Conservation (phyloP, 2,797 vertebrate species). For the Perodicticus potto region DNA sequence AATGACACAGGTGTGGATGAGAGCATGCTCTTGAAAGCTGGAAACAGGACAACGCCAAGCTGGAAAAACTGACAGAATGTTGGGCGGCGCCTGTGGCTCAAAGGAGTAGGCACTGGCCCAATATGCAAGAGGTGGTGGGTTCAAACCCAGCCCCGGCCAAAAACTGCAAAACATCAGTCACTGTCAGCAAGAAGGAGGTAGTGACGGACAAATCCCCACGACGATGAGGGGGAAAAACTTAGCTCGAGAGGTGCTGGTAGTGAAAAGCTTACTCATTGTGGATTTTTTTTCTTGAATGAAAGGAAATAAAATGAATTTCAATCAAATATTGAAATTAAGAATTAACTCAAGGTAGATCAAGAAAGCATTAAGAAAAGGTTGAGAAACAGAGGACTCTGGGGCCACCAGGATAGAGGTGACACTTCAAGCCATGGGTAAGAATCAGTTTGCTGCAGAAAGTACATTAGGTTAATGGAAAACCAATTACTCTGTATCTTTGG, state of each 20-base stretch:
- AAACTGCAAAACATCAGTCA: not conserved
- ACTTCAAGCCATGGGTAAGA: not conserved
- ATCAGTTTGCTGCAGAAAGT: not conserved
- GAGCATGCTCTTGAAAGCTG: fast-evolving
- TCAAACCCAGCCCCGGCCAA: no score
- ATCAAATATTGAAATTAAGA: not conserved
- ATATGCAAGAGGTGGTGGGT: no score
- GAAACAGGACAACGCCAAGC: not conserved
- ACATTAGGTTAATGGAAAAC: not conserved
- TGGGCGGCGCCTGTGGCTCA: no score
- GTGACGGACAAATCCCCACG: fast-evolving
- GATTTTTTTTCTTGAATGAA: not conserved
- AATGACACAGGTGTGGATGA: fast-evolving
- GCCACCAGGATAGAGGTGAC: not conserved
- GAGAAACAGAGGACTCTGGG: not conserved
- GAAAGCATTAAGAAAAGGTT: not conserved
- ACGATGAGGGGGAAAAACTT: fast-evolving
- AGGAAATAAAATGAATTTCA: not conserved
- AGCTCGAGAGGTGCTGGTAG: not conserved
- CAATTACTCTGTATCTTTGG: not conserved
- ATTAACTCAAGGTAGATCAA: not conserved
- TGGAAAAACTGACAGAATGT: not conserved
- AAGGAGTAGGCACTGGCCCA: no score
- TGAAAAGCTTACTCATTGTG: not conserved
- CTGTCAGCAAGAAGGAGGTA: not conserved